Evolutionary conservation across 2,113 vertebrate genomes (phyloP), one percentile per base, ranked within the genome.

Genomic region (Uria aalge): DNA sequence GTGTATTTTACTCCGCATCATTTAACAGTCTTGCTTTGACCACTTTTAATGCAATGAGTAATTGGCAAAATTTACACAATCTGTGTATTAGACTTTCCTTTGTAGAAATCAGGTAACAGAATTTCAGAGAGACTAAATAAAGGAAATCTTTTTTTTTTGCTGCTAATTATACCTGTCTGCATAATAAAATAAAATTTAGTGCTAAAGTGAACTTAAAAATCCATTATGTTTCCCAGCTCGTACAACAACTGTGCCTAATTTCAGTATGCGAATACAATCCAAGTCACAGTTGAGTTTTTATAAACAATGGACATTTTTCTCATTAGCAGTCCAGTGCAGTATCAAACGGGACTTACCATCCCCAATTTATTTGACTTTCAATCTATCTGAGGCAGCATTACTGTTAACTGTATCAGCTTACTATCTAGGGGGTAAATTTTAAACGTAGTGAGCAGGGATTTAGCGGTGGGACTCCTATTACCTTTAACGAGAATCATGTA

Each of bases 381-480:
- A 38, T 94, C 89, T 95, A 76, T 60, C 73, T 62, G 92, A 88
- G 86, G 95, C 85, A 79, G 77, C 81, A 69, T 90, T 94, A 53
- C 84, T 76, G 94, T 90, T 96, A 94, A 94, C 73, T 96, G 3
- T 95, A 95, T 97, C 89, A 88, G 84, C 91, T 95, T 93, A 82
- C 74, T 94, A 63, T 97, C 97, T 95, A 63, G 96, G 89, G 87
- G 93, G 94, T 91, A 91, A 76, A 90, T 80, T 96, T 90, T 92
- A 83, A 96, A 78, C 78, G 12, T 36, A 62, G 93, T 30, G 82
- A 95, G 90, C 85, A 80, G 92, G 95, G 94, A 95, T 97, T 96
- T 97, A 96, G 95, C 40, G 0, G 41, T 93, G 94, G 95, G 96
- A 96, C 89, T 97, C 91, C 81, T 82, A 67, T 97, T 96, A 97